Percentiles rank a stretch among this genome's conserved stretches.
Conservation (phyloP, 2,888 invertebrate species). For the Hyles lineata region DNA sequence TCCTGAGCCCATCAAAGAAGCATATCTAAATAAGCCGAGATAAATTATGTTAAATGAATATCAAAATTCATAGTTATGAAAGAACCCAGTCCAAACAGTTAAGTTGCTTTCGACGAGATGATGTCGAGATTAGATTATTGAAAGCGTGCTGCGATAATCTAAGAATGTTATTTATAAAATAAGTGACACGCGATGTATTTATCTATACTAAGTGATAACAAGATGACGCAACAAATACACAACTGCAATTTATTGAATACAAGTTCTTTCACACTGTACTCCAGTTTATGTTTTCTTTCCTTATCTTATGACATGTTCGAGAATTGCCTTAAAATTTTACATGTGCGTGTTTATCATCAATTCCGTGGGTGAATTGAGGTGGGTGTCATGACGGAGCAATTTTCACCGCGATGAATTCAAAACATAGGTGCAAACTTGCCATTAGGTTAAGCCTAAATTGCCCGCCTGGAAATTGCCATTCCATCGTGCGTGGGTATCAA, state of each 20-base stretch:
- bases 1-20: too few species aligned
- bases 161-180: conserved; percentile 19
- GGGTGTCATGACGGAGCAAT: conserved; percentile 5
- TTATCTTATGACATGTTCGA: conserved; percentile 1
- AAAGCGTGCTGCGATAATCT: background rate
- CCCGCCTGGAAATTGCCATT: conserved; percentile 11
- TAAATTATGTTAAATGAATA: too few species aligned
- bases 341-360: conserved; percentile 5
- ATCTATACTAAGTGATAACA: conserved; percentile 11
- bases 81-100: background rate
- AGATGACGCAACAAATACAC: conserved; percentile 9
- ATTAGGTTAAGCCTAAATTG: background rate
- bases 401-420: conserved; percentile 15
- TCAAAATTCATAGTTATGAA: background rate
- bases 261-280: background rate
- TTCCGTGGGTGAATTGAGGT: conserved; percentile 1
- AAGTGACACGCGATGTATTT: conserved; percentile 7
- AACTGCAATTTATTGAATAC: conserved; percentile 2
- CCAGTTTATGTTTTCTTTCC: conserved; percentile 3
- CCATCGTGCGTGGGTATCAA: conserved; percentile 9
- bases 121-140: conserved; percentile 2
- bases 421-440: conserved; percentile 13
- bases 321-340: background rate
- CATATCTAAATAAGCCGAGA: too few species aligned
- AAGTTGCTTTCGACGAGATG: background rate